Conservation (phyloP, 2,888 invertebrate species). For the Tolmerus cingulatus region DNA sequence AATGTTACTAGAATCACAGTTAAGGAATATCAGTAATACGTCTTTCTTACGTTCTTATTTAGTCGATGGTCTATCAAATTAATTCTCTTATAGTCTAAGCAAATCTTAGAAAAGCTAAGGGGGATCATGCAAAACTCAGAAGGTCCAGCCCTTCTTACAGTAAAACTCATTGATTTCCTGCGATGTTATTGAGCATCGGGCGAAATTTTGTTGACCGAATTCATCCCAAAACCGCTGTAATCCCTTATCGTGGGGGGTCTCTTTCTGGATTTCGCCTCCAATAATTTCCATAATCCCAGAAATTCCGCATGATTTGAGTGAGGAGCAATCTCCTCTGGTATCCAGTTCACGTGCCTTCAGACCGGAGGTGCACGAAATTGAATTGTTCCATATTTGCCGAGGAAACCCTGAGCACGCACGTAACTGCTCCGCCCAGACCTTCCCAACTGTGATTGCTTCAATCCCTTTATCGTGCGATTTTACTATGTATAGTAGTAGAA, state of each 20-base stretch:
- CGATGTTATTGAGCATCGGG: background rate
- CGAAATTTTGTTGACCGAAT: background rate
- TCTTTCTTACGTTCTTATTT: background rate
- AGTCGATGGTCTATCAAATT: background rate
- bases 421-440: background rate
- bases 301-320: background rate
- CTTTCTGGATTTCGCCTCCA: background rate
- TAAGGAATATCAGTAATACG: background rate
- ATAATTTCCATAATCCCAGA: background rate
- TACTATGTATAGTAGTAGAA: background rate
- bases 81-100: background rate
- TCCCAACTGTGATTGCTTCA: background rate
- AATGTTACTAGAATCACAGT: no score
- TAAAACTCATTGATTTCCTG: background rate
- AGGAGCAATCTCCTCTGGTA: background rate
- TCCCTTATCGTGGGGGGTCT: background rate
- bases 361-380: background rate
- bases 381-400: background rate
- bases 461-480: background rate
- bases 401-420: background rate
- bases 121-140: background rate
- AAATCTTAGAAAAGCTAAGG: background rate
- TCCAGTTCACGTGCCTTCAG: background rate
- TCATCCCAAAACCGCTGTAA: background rate
- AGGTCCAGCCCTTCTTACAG: background rate